Percentiles rank a stretch among this genome's conserved stretches.
phyloP scores from a whole-genome alignment of 64 coral and sea anemone genomes.

The Astreopora myriophthalma region DNA sequence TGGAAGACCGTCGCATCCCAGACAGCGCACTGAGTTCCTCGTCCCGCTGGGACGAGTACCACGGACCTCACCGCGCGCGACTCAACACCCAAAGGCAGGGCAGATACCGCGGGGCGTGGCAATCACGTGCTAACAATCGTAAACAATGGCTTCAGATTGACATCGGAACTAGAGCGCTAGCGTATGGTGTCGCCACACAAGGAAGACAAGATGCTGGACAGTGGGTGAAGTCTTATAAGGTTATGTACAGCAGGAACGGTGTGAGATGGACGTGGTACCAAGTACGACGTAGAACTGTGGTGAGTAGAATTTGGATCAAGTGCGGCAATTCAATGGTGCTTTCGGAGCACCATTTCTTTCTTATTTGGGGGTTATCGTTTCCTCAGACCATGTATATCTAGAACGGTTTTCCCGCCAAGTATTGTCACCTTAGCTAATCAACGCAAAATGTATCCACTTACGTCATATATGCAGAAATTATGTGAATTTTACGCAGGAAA shows the following conservation, averaged over 20 bases:
- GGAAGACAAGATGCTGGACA: constrained; percentile 72
- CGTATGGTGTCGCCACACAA: constrained; percentile 70
- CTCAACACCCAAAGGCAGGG: constrained; percentile 63
- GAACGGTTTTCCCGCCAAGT: too few species aligned
- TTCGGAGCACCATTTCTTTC: background rate
- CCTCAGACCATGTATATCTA: too few species aligned
- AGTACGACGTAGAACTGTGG: constrained; percentile 54
- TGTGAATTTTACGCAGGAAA: too few species aligned
- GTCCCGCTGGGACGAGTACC: constrained; percentile 66
- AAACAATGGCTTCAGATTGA: constrained; percentile 86
- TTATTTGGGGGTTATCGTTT: too few species aligned
- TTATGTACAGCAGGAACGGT: constrained; percentile 73
- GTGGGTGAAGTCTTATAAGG: constrained; percentile 86
- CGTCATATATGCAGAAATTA: too few species aligned
- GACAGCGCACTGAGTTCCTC: constrained; percentile 65
- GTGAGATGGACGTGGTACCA: constrained; percentile 64
- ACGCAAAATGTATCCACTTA: too few species aligned
- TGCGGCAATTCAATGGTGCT: background rate
- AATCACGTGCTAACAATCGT: constrained; percentile 58
- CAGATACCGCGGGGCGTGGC: constrained; percentile 60
- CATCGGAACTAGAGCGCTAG: constrained; percentile 2
- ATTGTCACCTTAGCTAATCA: too few species aligned
- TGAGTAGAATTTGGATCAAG: background rate
- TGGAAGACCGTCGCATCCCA: constrained; percentile 77
- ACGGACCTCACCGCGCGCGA: constrained; percentile 55